Evolutionary conservation across 2,888 invertebrate genomes (phyloP), one percentile per base, ranked within the genome.

Genomic region (Ophion costatus): DNA sequence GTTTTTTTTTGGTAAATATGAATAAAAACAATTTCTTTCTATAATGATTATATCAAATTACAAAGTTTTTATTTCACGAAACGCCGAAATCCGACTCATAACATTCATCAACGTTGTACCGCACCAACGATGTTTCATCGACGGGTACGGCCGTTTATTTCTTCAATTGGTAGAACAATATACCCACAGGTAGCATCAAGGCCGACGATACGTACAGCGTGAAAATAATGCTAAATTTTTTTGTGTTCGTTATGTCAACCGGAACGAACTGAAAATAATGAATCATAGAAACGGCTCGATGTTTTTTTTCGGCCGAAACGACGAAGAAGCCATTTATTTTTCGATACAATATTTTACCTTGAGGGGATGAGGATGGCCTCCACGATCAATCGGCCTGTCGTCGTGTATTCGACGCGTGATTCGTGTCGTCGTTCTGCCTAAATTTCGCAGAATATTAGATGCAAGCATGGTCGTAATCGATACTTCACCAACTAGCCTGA

Each of bases 251-350:
- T 11, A 84, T 80, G 63, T 86, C 86, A 10, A 87, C 56, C 61
- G 87, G 87, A 38, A 87, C 14, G 33, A 80, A 74, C 86, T 87
- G 64, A 77, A 84, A 82, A 56, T 17, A 75, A 63, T 63, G n/a
- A 9, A 73, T 69, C 10, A 22, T 5, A 24, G 33, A 11, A 29
- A 45, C 14, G 11, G 51, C 33, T 29, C 14, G 56, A 64, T 9
- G n/a, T 0, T 7, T 20, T 42, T 10, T 57, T 61, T 42, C 42
- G 57, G 51, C 14, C 5, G 51, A 51, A 42, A 20, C 14, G 14
- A 59, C 2, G 1, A 33, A 38, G 17, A 29, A 29, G 29, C 11
- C 22, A 63, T 66, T 51, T 51, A 57, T 24, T 57, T 7, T 17
- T 38, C 33, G 6, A 17, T 33, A 59, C 11, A 33, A 29, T 0